phyloP scores from a whole-genome alignment of 1,140 invertebrate genomes.

The Brachionus rotundiformis region DNA sequence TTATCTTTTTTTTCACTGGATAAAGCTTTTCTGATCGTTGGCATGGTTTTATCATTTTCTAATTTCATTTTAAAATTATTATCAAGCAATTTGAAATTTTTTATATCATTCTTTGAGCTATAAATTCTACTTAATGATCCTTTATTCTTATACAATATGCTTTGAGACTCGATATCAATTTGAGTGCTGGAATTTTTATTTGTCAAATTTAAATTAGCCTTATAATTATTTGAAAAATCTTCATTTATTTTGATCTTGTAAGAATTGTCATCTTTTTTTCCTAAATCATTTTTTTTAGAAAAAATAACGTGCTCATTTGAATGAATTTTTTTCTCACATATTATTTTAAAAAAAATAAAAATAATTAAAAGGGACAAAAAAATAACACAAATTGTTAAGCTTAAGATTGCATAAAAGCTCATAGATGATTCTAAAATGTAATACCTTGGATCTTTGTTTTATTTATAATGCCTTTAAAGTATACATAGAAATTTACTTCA shows the following conservation, averaged over 20 bases:
- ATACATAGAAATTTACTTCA: neutral
- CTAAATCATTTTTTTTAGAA: neutral
- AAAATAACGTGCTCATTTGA: neutral
- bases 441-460: neutral
- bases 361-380: neutral
- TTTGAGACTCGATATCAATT: neutral
- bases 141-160: neutral
- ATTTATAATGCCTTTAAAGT: neutral
- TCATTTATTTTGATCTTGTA: neutral
- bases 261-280: neutral
- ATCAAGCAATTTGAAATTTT: neutral
- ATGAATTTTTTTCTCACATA: neutral
- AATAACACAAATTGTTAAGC: neutral
- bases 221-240: neutral
- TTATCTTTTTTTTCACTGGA: neutral
- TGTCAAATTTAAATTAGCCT: neutral
- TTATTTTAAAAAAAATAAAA: neutral
- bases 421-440: neutral
- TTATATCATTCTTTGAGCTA: neutral
- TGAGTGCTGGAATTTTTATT: neutral
- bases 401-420: neutral
- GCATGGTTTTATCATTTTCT: neutral
- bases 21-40: neutral
- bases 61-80: neutral
- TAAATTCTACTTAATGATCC: neutral